Base-by-base conservation (phyloP, 1,140 invertebrate genomes). In the Lasioglossum albipes region DNA sequence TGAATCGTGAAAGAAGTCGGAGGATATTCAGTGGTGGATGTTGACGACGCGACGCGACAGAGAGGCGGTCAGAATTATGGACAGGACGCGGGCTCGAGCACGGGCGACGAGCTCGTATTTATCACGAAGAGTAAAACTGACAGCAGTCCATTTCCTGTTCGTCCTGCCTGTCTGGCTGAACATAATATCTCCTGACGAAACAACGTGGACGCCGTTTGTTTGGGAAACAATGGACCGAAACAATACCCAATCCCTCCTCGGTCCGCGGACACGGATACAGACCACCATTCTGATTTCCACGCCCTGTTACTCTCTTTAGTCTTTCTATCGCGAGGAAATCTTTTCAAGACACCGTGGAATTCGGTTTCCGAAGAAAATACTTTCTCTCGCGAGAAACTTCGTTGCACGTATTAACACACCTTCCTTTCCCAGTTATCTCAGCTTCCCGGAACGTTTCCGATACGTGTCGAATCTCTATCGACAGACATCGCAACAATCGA, bases 111-210 rank as follows among this genome's bases (percentile, higher is more conserved):
- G 84, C 81, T 86, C 82, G 90, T 89, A 92, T 93, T 92, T 91
- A 93, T 92, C 91, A 92, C 89, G 88, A 89, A 89, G 90, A 91
- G 91, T 92, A 92, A 92, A 92, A 91, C 91, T 92, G 92, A 93
- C 92, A 93, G 92, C 91, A 90, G 92, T 92, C 91, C 91, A 92
- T 92, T 92, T 92, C 92, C 92, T 89, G 91, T 91, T 91, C 89
- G 90, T 91, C 89, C 90, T 90, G 89, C 83, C 90, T 91, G 91
- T 91, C 91, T 90, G 90, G 81, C 76, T 89, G 90, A 91, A 92
- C 90, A 91, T 93, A 91, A 91, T 91, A 92, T 92, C 91, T 90
- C 88, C 87, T 91, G 91, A 93, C 92, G 91, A 92, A 92, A 92
- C 90, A 91, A 90, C 91, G 90, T 92, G 91, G 91, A 91, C 91